A percentile compares a stretch with the other conserved stretches of the same genome.
phyloP scores from a whole-genome alignment of 2,888 invertebrate genomes.

The Polydrusus cervinus region DNA sequence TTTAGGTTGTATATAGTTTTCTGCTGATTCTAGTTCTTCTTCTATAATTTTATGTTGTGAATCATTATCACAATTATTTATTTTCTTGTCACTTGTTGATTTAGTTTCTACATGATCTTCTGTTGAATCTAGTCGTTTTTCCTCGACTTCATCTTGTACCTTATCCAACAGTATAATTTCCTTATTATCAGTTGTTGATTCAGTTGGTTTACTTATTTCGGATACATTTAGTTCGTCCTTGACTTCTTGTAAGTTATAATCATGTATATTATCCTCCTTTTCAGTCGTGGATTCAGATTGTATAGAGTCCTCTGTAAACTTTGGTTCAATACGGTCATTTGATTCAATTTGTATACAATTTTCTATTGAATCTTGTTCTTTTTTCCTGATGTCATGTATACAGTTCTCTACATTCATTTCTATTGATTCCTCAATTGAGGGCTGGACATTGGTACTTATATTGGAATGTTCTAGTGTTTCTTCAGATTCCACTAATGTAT shows the following conservation, averaged over 20 bases:
- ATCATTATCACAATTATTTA: no score
- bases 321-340: neutral
- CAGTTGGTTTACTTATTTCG: neutral
- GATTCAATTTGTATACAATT: no score
- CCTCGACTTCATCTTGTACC: neutral
- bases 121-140: neutral
- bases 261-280: no score
- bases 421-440: neutral
- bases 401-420: neutral
- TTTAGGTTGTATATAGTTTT: neutral
- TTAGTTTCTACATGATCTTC: neutral
- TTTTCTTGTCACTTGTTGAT: neutral
- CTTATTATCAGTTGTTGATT: no score
- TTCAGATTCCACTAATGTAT: slow-evolving; percentile 2
- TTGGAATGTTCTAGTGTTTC: neutral
- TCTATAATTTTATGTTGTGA: neutral
- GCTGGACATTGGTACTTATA: neutral
- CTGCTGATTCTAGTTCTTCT: neutral
- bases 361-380: no score
- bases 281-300: no score
- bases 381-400: no score
- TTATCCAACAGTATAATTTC: no score
- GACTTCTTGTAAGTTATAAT: no score
- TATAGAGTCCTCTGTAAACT: no score
- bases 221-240: neutral